Percentiles rank a stretch among this genome's conserved stretches.
Evolutionary conservation across 1,140 invertebrate genomes (phyloP).

Genomic region (Babylonia areolata): DNA sequence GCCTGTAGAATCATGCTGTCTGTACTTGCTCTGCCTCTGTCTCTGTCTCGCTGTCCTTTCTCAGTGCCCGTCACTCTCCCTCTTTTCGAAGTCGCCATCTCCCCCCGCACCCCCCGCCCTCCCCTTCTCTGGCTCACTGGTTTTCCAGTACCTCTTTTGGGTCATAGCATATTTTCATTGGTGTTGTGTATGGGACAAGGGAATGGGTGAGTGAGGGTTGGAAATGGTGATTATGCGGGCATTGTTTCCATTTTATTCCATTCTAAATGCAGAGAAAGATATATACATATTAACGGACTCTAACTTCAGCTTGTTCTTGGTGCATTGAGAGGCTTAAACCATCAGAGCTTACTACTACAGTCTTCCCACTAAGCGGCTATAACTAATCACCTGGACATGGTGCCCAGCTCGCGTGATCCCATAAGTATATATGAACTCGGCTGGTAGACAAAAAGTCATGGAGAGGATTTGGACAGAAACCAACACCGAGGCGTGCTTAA

Average conservation of each 20-base stretch:
- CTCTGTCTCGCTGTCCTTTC: not conserved
- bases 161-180: no score
- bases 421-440: conserved; percentile 4
- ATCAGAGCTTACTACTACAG: not conserved
- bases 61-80: not conserved
- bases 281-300: no score
- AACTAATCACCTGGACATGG: not conserved
- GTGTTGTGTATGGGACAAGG: no score
- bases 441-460: not conserved
- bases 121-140: no score
- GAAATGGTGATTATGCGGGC: no score
- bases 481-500: not conserved
- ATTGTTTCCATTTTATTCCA: no score
- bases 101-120: no score
- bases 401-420: not conserved
- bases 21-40: not conserved
- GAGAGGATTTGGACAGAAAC: not conserved
- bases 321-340: not conserved
- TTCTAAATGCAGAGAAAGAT: no score
- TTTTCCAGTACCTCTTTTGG: no score
- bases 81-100: not conserved
- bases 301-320: not conserved
- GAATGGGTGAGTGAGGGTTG: no score
- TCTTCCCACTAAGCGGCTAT: not conserved
- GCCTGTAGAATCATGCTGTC: not conserved